These are phyloP conservation scores for Micronycteris hirsuta DNA, from an alignment of 2,113 vertebrate species.

Conservation along the genomic window DNA sequence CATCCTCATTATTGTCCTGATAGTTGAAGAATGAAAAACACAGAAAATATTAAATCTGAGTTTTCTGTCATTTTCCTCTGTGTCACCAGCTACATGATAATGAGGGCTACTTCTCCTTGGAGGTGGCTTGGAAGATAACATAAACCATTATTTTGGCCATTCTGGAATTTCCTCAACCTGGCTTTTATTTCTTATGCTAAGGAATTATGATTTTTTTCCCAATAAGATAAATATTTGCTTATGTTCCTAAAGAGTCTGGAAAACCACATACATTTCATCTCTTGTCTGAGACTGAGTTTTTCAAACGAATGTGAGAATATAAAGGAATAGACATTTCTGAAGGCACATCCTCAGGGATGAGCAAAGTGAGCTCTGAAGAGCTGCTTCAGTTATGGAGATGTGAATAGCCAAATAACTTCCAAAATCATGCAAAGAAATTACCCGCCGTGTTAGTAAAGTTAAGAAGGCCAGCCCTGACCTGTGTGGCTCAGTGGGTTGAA, in stretches of 20 bases:
- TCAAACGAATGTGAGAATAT: not conserved
- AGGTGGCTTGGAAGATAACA: constrained; percentile 17
- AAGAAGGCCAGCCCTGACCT: not conserved
- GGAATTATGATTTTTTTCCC: not conserved
- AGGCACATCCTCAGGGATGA: not conserved
- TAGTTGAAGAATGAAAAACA: not conserved
- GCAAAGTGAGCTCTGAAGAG: not conserved
- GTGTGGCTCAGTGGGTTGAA: too few species aligned
- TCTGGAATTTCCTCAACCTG: constrained; percentile 39
- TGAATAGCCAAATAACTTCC: not conserved
- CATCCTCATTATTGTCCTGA: not conserved
- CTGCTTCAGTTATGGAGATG: not conserved
- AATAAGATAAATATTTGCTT: constrained; percentile 19
- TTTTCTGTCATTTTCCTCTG: not conserved
- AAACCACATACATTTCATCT: not conserved
- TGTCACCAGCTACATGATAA: not conserved
- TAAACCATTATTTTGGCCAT: constrained; percentile 22
- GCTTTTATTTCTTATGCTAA: constrained; percentile 33
- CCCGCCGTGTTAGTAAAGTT: not conserved
- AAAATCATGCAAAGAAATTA: not conserved
- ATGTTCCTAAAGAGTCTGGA: not conserved
- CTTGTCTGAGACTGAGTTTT: constrained; percentile 17
- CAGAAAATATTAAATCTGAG: not conserved
- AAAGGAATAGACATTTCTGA: not conserved
- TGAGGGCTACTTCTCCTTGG: not conserved